Percentiles rank a stretch among this genome's conserved stretches.
phyloP scores from a whole-genome alignment of 2,797 vertebrate genomes.

The Molothrus aeneus region DNA sequence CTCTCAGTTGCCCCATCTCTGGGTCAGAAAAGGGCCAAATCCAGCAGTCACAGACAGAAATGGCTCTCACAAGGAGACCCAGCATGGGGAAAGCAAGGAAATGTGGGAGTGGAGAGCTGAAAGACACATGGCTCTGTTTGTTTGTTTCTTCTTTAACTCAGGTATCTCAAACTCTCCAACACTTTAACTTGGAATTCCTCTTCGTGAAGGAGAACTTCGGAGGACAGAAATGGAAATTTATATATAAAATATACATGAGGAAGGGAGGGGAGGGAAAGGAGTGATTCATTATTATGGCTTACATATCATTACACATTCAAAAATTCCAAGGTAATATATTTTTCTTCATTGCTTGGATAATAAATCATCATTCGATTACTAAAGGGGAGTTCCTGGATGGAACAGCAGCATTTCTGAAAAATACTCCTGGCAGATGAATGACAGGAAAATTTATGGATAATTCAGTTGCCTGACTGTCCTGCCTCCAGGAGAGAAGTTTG shows the following conservation, averaged over 20 bases:
- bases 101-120: not conserved
- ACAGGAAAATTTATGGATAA: constrained; percentile 54
- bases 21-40: not conserved
- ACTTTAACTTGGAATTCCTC: not conserved
- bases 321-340: constrained; percentile 61
- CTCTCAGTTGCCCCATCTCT: not conserved
- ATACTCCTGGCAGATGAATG: constrained; percentile 42
- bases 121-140: accelerated
- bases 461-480: constrained; percentile 40
- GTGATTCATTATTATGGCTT: constrained; percentile 43
- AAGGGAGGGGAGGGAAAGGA: not conserved
- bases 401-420: constrained; percentile 47
- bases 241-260: not conserved
- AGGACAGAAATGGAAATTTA: constrained; percentile 16
- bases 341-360: constrained; percentile 61
- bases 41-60: not conserved
- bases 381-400: constrained; percentile 49
- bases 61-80: not conserved
- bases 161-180: not conserved
- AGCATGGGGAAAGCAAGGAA: not conserved
- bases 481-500: constrained; percentile 13
- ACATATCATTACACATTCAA: constrained; percentile 55
- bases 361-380: constrained; percentile 58
- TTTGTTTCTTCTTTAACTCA: not conserved
- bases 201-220: not conserved